A percentile compares a stretch with the other conserved stretches of the same genome.
These are phyloP conservation scores for Callimico goeldii DNA, from an alignment of 2,797 vertebrate genomes.

Conservation along the genomic window DNA sequence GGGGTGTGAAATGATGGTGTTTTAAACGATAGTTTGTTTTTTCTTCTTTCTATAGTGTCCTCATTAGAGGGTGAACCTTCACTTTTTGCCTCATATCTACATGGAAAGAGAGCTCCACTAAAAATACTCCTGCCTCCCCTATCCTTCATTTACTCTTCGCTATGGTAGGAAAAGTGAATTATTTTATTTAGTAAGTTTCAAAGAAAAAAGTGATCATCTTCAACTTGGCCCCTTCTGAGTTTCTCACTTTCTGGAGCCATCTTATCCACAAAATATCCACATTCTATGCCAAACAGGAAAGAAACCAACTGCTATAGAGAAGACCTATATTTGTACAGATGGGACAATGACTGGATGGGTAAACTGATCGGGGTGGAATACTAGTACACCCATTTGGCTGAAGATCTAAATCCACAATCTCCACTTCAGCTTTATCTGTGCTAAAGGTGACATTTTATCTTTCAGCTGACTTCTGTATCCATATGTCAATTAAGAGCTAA, in stretches of 20 bases:
- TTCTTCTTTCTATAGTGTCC: neutral
- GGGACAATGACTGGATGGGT: neutral
- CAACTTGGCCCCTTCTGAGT: neutral
- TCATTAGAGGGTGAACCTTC: conserved; percentile 18
- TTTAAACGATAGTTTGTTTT: neutral
- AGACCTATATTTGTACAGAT: neutral
- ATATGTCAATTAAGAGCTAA: conserved; percentile 18
- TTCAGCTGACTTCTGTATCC: neutral
- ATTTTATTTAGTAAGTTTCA: neutral
- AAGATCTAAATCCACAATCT: conserved; percentile 29
- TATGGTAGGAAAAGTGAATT: neutral
- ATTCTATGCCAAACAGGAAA: neutral
- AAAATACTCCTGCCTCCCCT: neutral
- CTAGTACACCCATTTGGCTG: neutral
- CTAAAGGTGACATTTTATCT: neutral
- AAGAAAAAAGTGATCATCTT: conserved; percentile 7
- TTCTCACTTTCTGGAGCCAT: conserved; percentile 30
- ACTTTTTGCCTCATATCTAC: neutral
- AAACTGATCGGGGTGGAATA: neutral
- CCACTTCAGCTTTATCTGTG: neutral
- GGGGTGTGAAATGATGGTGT: neutral
- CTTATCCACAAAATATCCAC: neutral
- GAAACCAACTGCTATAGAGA: neutral
- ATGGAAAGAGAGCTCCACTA: neutral
- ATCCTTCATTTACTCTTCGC: neutral